phyloP scores from a whole-genome alignment of 2,113 vertebrate species.

The Nannospalax galili region DNA sequence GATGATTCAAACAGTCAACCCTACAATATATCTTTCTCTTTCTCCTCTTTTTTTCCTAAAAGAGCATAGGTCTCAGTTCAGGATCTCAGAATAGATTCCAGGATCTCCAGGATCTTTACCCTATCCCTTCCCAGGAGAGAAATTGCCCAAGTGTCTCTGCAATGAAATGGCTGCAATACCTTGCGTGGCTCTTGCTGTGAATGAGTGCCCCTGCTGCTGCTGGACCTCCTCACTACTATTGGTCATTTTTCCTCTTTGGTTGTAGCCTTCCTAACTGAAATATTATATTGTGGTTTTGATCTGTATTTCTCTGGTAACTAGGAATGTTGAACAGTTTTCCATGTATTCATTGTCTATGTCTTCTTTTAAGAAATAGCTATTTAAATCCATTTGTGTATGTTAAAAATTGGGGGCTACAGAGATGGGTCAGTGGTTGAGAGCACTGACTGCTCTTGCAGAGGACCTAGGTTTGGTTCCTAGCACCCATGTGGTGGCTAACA shows the following conservation, averaged over 20 bases:
- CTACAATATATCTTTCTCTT: background rate
- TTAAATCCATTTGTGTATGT: too few relatives aligned
- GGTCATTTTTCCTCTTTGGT: too few relatives aligned
- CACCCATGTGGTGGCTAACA: too few relatives aligned
- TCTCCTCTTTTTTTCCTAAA: background rate
- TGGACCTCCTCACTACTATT: background rate
- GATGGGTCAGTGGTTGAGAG: too few relatives aligned
- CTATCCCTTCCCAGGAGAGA: background rate
- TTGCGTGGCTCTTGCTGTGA: too few relatives aligned
- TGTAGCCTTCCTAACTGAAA: background rate
- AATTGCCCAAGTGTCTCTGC: background rate
- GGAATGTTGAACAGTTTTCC: too few relatives aligned
- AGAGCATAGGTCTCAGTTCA: background rate
- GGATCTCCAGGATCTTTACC: background rate
- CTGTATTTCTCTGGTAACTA: background rate
- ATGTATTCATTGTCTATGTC: too few relatives aligned
- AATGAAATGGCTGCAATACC: background rate
- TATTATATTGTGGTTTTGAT: background rate
- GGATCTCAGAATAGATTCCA: background rate
- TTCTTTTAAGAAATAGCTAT: too few relatives aligned
- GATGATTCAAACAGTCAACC: background rate
- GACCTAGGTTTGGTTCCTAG: too few relatives aligned
- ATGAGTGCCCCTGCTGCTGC: rapidly evolving
- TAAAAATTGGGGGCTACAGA: too few relatives aligned
- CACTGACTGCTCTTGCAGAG: too few relatives aligned